These are phyloP conservation scores for Papilio dardanus DNA, from an alignment of 1,140 invertebrate genomes.

Conservation along the genomic window DNA sequence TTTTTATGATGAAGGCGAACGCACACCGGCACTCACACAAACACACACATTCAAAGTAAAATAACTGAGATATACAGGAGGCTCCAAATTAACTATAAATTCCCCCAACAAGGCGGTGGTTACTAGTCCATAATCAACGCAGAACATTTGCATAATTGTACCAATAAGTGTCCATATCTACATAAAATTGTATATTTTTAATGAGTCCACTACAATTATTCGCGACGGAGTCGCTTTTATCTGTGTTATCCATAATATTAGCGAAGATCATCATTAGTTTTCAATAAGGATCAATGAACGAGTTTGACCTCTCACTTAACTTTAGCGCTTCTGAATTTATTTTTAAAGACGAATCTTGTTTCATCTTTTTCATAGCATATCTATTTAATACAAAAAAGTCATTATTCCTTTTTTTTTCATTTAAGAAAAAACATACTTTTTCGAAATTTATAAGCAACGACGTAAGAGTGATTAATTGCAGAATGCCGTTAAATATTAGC, in stretches of 20 bases:
- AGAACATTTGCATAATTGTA: slow-evolving; percentile 79
- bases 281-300: slow-evolving; percentile 22
- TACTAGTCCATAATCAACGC: slow-evolving; percentile 74
- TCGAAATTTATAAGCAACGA: background rate
- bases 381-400: background rate
- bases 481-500: background rate
- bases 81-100: slow-evolving; percentile 62
- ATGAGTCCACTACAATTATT: slow-evolving; percentile 59
- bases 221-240: slow-evolving; percentile 51
- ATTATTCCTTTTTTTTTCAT: background rate
- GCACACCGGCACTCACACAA: background rate
- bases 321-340: background rate
- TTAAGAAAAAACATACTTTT: background rate
- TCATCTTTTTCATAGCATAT: no score
- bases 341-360: background rate
- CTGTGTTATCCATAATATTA: slow-evolving; percentile 40
- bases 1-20: background rate
- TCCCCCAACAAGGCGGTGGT: slow-evolving; percentile 69
- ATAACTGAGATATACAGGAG: slow-evolving; percentile 6
- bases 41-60: slow-evolving; percentile 35
- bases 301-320: background rate
- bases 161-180: slow-evolving; percentile 76
- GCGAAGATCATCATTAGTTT: slow-evolving; percentile 29
- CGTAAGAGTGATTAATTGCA: background rate
- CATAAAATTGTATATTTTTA: slow-evolving; percentile 77